phyloP scores from a whole-genome alignment of 2,797 vertebrate species.

The Masticophis lateralis region DNA sequence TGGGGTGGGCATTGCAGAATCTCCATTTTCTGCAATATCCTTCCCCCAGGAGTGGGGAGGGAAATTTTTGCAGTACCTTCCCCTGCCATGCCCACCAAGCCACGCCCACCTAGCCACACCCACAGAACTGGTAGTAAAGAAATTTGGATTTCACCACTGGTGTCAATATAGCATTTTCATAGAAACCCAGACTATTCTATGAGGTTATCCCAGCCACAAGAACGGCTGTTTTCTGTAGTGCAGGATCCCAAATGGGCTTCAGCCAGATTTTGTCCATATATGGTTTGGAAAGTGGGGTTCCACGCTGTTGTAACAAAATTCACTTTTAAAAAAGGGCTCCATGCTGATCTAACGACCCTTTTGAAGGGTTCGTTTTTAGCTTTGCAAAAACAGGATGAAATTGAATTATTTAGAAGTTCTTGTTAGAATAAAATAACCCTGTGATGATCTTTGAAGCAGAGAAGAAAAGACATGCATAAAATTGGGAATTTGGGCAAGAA shows the following conservation, averaged over 20 bases:
- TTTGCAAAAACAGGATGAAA: neutral
- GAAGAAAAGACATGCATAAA: neutral
- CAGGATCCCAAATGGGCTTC: neutral
- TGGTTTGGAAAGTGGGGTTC: neutral
- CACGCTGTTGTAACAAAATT: neutral
- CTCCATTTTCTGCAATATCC: too few species aligned
- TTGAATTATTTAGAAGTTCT: neutral
- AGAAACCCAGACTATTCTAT: neutral
- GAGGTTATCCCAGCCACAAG: neutral
- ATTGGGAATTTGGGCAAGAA: neutral
- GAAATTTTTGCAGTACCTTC: too few species aligned
- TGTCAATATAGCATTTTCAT: neutral
- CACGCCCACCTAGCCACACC: too few species aligned
- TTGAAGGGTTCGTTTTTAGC: neutral
- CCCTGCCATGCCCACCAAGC: too few species aligned
- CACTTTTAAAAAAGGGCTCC: neutral
- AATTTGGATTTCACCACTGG: too few species aligned
- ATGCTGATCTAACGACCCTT: neutral
- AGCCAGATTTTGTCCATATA: neutral
- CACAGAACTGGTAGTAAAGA: too few species aligned
- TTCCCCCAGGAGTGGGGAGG: too few species aligned
- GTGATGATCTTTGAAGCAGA: neutral
- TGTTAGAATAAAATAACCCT: neutral
- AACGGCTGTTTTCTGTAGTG: neutral
- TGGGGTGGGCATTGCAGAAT: too few species aligned